phyloP scores from a whole-genome alignment of 2,888 invertebrate species.

The Fabriciana adippe region DNA sequence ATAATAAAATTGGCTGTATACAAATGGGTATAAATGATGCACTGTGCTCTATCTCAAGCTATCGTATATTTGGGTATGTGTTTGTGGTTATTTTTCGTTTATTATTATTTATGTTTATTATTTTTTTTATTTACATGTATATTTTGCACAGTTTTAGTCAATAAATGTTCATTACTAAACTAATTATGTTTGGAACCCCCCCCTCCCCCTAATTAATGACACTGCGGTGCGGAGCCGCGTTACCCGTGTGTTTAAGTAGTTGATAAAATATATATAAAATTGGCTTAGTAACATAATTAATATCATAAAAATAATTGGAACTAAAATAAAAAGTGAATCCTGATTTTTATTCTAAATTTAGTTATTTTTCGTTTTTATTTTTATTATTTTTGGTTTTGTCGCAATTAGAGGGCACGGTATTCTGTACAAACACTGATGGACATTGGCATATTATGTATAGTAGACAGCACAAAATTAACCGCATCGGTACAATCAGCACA shows the following conservation, averaged over 20 bases:
- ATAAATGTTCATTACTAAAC: slow-evolving; percentile 34
- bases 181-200: slow-evolving; percentile 25
- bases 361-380: slow-evolving; percentile 23
- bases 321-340: not conserved
- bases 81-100: slow-evolving; percentile 51
- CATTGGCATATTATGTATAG: slow-evolving; percentile 38
- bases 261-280: not conserved
- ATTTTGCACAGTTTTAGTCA: slow-evolving; percentile 40
- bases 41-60: slow-evolving; percentile 71
- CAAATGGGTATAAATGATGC: slow-evolving; percentile 67
- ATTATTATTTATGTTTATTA: slow-evolving; percentile 42
- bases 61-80: slow-evolving; percentile 62
- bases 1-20: slow-evolving; percentile 65
- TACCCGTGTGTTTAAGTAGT: slow-evolving; percentile 12
- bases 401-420: slow-evolving; percentile 41
- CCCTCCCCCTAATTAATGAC: slow-evolving; percentile 11
- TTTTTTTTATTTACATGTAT: slow-evolving; percentile 40
- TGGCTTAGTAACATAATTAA: not conserved
- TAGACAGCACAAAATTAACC: slow-evolving; percentile 43
- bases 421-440: slow-evolving; percentile 43
- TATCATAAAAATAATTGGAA: not conserved
- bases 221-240: slow-evolving; percentile 43
- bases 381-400: slow-evolving; percentile 22
- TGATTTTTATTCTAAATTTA: slow-evolving; percentile 8
- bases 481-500: slow-evolving; percentile 39